Conservation (phyloP, 2,113 vertebrate genomes). For the Elgaria multicarinata region DNA sequence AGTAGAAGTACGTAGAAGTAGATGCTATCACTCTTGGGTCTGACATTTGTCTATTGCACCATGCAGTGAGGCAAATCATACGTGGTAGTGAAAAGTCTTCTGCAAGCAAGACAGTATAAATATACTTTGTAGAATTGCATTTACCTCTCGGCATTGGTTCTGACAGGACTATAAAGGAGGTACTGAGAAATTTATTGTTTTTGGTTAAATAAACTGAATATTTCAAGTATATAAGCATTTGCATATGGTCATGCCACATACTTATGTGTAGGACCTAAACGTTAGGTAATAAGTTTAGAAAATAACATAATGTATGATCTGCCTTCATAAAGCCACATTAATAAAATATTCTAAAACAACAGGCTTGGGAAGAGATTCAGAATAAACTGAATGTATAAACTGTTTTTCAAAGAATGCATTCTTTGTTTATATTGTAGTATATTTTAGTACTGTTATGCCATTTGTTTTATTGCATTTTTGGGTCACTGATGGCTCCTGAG, state of each 20-base stretch:
- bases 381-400: background rate
- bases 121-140: conserved; percentile 25
- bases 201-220: conserved; percentile 37
- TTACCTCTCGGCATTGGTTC: conserved; percentile 44
- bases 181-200: conserved; percentile 44
- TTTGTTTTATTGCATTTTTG: conserved; percentile 19
- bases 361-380: background rate
- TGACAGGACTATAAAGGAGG: conserved; percentile 40
- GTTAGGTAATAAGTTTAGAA: background rate
- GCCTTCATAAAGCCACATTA: background rate
- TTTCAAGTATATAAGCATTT: background rate
- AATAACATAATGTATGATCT: background rate
- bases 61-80: too few species aligned
- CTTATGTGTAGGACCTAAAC: background rate
- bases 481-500: background rate
- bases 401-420: background rate
- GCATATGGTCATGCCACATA: background rate
- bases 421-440: conserved; percentile 10
- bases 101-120: background rate
- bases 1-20: too few species aligned
- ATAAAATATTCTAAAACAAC: background rate
- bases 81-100: background rate
- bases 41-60: background rate
- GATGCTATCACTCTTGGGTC: too few species aligned
- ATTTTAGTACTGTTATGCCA: conserved; percentile 22